These are phyloP conservation scores for Polydrusus pterygomalis DNA, from an alignment of 2,888 invertebrate genomes.

Conservation along the genomic window DNA sequence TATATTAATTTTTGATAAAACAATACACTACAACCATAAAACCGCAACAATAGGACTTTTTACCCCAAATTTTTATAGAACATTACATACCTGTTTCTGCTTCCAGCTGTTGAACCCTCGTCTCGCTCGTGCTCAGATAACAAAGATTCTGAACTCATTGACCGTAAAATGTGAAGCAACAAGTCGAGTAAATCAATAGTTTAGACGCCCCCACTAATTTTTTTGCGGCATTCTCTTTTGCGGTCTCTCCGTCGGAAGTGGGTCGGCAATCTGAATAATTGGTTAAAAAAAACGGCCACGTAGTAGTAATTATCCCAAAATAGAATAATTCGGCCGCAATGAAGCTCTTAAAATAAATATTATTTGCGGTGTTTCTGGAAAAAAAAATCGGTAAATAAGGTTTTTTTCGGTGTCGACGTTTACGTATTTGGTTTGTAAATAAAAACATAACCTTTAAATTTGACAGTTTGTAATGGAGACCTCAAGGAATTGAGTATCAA, in stretches of 20 bases:
- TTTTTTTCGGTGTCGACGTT: background rate
- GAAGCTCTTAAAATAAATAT: constrained; percentile 12
- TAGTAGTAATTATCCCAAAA: background rate
- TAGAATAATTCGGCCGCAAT: background rate
- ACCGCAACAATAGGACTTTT: too few species aligned
- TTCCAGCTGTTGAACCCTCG: constrained; percentile 49
- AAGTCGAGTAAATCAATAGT: constrained; percentile 50
- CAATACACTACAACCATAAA: too few species aligned
- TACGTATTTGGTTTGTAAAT: background rate
- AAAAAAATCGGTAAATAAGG: background rate
- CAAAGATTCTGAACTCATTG: constrained; percentile 53
- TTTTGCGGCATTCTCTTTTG: constrained; percentile 17
- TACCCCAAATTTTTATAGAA: background rate
- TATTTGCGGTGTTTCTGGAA: background rate
- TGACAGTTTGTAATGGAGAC: background rate
- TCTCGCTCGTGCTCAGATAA: constrained; percentile 49
- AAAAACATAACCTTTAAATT: constrained; percentile 30
- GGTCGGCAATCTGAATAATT: too few species aligned
- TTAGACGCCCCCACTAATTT: constrained; percentile 38
- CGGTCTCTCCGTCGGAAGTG: background rate
- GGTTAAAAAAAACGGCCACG: background rate
- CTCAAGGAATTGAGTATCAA: background rate
- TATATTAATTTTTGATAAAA: too few species aligned
- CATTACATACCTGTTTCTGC: constrained; percentile 43
- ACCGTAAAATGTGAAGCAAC: constrained; percentile 47